These are phyloP conservation scores for Delphinapterus leucas DNA, from an alignment of 2,113 vertebrate genomes.

Conservation along the genomic window DNA sequence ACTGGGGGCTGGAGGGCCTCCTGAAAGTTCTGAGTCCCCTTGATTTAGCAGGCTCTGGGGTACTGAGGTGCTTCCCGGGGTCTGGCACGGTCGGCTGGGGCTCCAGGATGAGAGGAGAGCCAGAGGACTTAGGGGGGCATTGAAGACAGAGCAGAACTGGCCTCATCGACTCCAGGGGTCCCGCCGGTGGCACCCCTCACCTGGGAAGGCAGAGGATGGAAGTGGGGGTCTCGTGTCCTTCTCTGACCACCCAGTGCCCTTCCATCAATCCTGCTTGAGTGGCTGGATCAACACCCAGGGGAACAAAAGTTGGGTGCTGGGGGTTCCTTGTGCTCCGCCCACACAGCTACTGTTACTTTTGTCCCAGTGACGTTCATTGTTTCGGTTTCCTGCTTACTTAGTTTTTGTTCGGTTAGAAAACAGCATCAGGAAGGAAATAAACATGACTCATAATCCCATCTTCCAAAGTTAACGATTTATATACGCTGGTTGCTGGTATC, in stretches of 20 bases:
- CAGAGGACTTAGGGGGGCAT: background rate
- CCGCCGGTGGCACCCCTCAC: background rate
- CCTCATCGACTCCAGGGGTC: background rate
- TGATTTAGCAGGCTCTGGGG: background rate
- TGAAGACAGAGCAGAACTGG: background rate
- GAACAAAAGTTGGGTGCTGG: background rate
- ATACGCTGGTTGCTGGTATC: background rate
- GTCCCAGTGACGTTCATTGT: rapidly evolving
- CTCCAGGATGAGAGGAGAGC: background rate
- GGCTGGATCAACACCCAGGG: background rate
- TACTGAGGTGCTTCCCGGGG: background rate
- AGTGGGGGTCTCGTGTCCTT: background rate
- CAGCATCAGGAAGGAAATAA: background rate
- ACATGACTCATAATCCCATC: background rate
- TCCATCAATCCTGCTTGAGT: background rate
- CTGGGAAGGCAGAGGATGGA: background rate
- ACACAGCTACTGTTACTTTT: background rate
- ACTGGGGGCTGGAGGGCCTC: background rate
- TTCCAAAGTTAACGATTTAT: background rate
- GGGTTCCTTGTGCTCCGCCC: background rate
- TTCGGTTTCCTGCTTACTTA: background rate
- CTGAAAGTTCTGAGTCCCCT: background rate
- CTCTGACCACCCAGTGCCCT: background rate
- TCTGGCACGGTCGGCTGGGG: background rate
- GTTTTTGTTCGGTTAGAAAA: background rate